phyloP scores from a whole-genome alignment of 2,113 vertebrate species.

The Alethe diademata region DNA sequence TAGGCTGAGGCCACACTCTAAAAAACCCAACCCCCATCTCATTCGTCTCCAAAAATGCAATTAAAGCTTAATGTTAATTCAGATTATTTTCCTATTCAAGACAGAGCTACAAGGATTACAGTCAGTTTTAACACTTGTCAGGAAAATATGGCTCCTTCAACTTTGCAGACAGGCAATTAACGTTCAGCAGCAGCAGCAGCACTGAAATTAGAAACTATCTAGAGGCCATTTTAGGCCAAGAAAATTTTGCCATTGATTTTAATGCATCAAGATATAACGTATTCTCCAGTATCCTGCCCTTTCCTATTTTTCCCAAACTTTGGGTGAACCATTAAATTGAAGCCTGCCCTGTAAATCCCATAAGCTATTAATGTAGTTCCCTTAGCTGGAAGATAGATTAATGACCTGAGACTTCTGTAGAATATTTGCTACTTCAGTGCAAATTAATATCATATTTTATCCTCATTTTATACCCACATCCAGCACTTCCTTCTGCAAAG shows the following conservation, averaged over 20 bases:
- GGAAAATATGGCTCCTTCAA: background rate
- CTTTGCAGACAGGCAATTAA: slow-evolving; percentile 9
- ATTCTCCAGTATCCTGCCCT: background rate
- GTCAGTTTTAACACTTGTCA: background rate
- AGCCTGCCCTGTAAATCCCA: slow-evolving; percentile 53
- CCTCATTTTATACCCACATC: slow-evolving; percentile 7
- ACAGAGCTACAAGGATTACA: background rate
- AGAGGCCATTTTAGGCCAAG: slow-evolving; percentile 7
- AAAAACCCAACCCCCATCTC: background rate
- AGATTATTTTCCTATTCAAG: background rate
- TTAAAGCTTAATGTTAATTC: background rate
- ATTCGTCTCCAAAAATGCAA: background rate
- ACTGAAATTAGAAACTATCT: background rate
- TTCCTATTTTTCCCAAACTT: slow-evolving; percentile 42
- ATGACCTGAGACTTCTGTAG: slow-evolving; percentile 35
- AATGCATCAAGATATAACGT: background rate
- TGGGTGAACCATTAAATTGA: slow-evolving; percentile 52
- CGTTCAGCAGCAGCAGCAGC: background rate
- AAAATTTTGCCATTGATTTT: slow-evolving; percentile 31
- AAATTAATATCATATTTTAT: slow-evolving; percentile 61
- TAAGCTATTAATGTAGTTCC: slow-evolving; percentile 49
- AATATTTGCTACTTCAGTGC: slow-evolving; percentile 54
- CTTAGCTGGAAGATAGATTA: slow-evolving; percentile 43
- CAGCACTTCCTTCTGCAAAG: background rate
- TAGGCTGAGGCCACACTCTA: background rate